Evolutionary conservation across 2,888 invertebrate species (phyloP), one percentile per base, ranked within the genome.

Genomic region (Chrysina gloriosa): DNA sequence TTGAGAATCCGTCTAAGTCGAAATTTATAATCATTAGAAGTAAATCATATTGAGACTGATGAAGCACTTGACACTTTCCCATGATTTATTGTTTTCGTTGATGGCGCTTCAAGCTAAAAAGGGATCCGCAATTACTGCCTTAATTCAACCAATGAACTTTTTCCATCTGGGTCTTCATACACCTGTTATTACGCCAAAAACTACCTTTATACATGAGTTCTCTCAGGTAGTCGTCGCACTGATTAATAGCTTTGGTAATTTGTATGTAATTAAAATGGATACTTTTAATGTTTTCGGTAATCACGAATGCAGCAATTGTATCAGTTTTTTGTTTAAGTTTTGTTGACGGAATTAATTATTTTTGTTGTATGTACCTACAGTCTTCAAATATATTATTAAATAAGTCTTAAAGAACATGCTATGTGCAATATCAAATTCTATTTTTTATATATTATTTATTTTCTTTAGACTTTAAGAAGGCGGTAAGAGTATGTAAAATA

Each of bases 1-100:
- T 42, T 25, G 58, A 58, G 58, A 42, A 58, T 58, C 58, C 58
- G 58, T 58, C 58, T 39, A 42, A 58, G 42, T 39, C 42, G 67
- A 73, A 72, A 74, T 75, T 76, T 76, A 76, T 77, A 77, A 77
- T 75, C 76, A 77, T 77, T 77, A 76, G 73, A 73, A 74, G 71
- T 71, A 75, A 75, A 77, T 75, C 75, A 72, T 75, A 77, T 77
- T 74, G 74, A 75, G 76, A 76, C 74, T 77, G 76, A 77, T 77
- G 77, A 73, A 73, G 74, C 70, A 74, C 75, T 77, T 75, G 77
- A 77, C 77, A 74, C 72, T 72, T 75, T 74, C 73, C 70, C 71
- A 76, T 77, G 77, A 77, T 77, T 77, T 76, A 77, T 77, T 71
- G 73, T 73, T 73, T 71, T 73, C 72, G 68, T 68, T 67, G 71